phyloP scores from a whole-genome alignment of 2,888 invertebrate genomes.

The Stenoptilia bipunctidactyla region DNA sequence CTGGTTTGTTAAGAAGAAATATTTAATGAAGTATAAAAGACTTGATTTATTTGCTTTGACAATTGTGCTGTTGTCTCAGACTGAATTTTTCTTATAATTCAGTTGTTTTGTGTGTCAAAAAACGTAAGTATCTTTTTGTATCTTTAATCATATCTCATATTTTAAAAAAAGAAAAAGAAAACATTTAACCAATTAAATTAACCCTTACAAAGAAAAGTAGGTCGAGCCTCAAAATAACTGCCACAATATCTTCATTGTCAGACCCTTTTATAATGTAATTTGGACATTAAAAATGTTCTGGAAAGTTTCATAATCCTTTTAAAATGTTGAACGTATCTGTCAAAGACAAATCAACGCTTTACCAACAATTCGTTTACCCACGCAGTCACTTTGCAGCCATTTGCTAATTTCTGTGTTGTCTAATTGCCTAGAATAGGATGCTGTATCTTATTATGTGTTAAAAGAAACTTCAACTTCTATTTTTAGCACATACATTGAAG shows the following conservation, averaged over 20 bases:
- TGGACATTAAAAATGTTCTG: background rate
- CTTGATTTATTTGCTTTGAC: background rate
- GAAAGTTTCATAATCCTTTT: background rate
- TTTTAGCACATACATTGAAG: background rate
- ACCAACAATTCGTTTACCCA: background rate
- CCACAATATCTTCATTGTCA: too few relatives aligned
- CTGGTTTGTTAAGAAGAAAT: slow-evolving; percentile 19
- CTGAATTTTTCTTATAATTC: too few relatives aligned
- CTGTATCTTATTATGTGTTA: background rate
- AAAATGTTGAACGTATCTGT: background rate
- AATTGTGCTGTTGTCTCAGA: too few relatives aligned
- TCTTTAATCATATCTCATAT: too few relatives aligned
- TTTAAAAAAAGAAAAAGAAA: too few relatives aligned
- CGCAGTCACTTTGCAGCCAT: slow-evolving; percentile 1
- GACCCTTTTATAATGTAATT: slow-evolving; percentile 1
- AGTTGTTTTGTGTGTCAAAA: too few relatives aligned
- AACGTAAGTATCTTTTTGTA: too few relatives aligned
- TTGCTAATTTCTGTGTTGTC: slow-evolving; percentile 5
- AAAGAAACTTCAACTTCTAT: background rate
- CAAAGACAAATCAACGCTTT: background rate
- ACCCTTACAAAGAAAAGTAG: too few relatives aligned
- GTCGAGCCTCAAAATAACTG: too few relatives aligned
- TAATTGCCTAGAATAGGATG: slow-evolving; percentile 1
- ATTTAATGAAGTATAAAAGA: background rate
- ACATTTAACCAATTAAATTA: too few relatives aligned